Evolutionary conservation across 2,113 vertebrate genomes (phyloP).

Genomic region (Corynorhinus townsendii): DNA sequence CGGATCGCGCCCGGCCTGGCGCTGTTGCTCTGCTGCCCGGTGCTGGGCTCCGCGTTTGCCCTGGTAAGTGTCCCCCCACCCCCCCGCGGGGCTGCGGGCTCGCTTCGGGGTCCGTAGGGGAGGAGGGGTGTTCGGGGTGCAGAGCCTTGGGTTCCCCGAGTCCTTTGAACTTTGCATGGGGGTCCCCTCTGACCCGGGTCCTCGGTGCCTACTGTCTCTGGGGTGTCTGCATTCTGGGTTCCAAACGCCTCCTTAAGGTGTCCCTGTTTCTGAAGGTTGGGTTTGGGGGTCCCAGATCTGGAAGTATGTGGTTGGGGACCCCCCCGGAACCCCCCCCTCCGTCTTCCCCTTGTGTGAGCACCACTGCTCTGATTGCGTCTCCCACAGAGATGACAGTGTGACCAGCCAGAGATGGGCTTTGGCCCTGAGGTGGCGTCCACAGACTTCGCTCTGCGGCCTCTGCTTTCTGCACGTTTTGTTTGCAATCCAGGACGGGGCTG

Average conservation of each 20-base stretch:
- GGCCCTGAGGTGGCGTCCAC: not conserved
- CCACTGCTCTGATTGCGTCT: not conserved
- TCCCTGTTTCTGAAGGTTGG: not conserved
- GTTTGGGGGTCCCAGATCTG: conserved; percentile 35
- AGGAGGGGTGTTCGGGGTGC: not conserved
- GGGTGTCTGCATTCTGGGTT: not conserved
- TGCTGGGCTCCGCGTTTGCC: conserved; percentile 83
- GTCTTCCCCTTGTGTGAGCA: not conserved
- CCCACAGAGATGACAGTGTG: not conserved
- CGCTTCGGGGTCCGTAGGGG: not conserved
- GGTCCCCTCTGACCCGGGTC: not conserved
- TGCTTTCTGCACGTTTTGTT: conserved; percentile 33
- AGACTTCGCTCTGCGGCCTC: not conserved
- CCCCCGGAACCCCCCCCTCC: too few relatives aligned
- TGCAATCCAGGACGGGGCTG: not conserved
- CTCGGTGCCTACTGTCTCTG: not conserved
- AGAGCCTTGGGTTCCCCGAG: not conserved
- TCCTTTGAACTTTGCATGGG: not conserved
- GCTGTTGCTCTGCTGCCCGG: conserved; percentile 87
- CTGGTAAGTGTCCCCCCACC: too few relatives aligned
- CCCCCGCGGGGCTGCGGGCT: not conserved
- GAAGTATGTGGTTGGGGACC: not conserved
- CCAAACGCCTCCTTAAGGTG: not conserved
- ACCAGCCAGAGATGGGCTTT: not conserved
- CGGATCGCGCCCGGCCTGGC: conserved; percentile 86